Conservation (phyloP, 2,113 vertebrate species). For the Engystomops pustulosus region DNA sequence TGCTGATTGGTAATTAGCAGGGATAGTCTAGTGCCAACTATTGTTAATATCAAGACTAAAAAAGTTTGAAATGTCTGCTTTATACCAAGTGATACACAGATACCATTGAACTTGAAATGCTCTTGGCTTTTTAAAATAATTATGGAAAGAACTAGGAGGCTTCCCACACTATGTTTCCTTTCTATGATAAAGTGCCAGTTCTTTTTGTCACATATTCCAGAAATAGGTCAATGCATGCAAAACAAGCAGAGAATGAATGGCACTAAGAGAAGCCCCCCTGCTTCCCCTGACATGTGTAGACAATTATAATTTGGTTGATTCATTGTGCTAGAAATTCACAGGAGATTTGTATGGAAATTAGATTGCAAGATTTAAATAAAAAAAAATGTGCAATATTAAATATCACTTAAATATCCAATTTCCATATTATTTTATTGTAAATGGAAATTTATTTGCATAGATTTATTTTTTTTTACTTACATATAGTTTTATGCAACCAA, state of each 20-base stretch:
- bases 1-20: neutral
- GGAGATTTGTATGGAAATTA: slow-evolving; percentile 16
- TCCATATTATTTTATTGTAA: neutral
- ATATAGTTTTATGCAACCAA: neutral
- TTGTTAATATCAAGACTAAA: neutral
- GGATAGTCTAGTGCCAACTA: neutral
- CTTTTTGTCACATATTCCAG: slow-evolving; percentile 34
- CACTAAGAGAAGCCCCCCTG: slow-evolving; percentile 28
- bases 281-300: slow-evolving; percentile 46
- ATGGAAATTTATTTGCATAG: neutral
- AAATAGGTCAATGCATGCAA: slow-evolving; percentile 57
- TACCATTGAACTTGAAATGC: neutral
- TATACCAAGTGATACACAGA: neutral
- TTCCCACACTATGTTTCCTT: neutral
- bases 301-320: slow-evolving; percentile 56
- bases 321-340: slow-evolving; percentile 27
- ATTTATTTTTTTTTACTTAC: neutral
- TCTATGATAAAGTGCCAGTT: slow-evolving; percentile 16
- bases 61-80: neutral
- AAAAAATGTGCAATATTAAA: neutral
- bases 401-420: neutral
- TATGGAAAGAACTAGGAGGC: neutral
- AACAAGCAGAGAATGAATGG: slow-evolving; percentile 33
- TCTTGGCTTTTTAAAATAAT: neutral
- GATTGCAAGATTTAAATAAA: slow-evolving; percentile 1